These are phyloP conservation scores for Platichthys flesus DNA, from an alignment of 2,113 vertebrate genomes.

Conservation along the genomic window DNA sequence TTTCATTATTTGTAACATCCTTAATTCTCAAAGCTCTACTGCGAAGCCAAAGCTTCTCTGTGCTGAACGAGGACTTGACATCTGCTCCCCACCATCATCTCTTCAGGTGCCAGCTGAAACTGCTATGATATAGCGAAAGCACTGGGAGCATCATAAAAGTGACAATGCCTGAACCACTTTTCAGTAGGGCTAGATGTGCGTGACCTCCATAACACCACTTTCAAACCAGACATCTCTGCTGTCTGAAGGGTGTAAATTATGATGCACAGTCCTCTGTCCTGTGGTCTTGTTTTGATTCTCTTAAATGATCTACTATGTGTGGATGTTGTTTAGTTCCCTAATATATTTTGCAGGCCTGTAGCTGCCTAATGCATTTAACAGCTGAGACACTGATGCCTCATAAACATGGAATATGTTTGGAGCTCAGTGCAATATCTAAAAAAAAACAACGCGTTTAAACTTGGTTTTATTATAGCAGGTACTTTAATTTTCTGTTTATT, in stretches of 20 bases:
- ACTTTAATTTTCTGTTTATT: conserved; percentile 11
- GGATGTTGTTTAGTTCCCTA: background rate
- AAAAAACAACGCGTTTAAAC: conserved; percentile 5
- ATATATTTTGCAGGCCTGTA: conserved; percentile 1
- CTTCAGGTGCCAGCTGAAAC: conserved; percentile 1
- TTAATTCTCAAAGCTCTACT: background rate
- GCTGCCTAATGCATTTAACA: background rate
- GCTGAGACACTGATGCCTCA: conserved; percentile 1
- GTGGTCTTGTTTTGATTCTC: background rate
- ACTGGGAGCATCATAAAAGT: conserved; percentile 13
- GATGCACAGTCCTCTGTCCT: background rate
- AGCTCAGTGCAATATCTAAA: background rate
- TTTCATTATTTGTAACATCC: background rate
- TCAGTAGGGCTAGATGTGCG: background rate
- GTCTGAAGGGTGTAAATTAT: conserved; percentile 8
- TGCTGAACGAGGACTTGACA: background rate
- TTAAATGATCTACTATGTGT: background rate
- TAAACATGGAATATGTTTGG: conserved; percentile 13
- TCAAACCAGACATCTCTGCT: conserved; percentile 1
- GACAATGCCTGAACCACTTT: conserved; percentile 1
- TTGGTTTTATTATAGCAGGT: conserved; percentile 4
- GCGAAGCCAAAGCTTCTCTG: background rate
- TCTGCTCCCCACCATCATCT: conserved; percentile 7
- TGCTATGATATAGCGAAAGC: conserved; percentile 10
- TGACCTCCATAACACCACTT: conserved; percentile 14